Percentiles rank a stretch among this genome's conserved stretches.
These are phyloP conservation scores for Bucorvus abyssinicus DNA, from an alignment of 2,797 vertebrate genomes.

Conservation along the genomic window DNA sequence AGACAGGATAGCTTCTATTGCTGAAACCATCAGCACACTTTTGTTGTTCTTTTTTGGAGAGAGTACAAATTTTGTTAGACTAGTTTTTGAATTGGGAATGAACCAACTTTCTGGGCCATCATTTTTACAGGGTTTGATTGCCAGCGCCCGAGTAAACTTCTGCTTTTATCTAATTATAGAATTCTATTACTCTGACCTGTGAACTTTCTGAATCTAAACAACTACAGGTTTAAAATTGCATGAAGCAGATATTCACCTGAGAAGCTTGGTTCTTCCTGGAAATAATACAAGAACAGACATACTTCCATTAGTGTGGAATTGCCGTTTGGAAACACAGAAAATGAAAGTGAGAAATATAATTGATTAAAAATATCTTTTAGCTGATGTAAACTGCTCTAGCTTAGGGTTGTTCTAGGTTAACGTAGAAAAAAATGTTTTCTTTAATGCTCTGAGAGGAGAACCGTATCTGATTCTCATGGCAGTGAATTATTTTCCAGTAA, in stretches of 20 bases:
- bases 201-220: not conserved
- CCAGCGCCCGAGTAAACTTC: not conserved
- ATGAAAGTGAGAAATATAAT: not conserved
- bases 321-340: not conserved
- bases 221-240: not conserved
- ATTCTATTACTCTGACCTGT: not conserved
- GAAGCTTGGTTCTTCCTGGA: not conserved
- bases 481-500: not conserved
- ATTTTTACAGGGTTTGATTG: not conserved
- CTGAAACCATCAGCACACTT: not conserved
- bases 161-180: not conserved
- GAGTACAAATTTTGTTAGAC: not conserved
- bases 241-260: not conserved
- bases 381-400: not conserved
- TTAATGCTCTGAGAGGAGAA: not conserved
- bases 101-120: not conserved
- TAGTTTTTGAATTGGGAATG: not conserved
- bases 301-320: not conserved
- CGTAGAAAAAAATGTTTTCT: not conserved
- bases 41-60: not conserved
- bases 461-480: not conserved
- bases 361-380: not conserved
- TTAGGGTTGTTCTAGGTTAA: not conserved
- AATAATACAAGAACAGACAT: not conserved
- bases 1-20: not conserved